Percentiles rank a stretch among this genome's conserved stretches.
Evolutionary conservation across 2,888 invertebrate species (phyloP).

Genomic region (Monopis laevigella): DNA sequence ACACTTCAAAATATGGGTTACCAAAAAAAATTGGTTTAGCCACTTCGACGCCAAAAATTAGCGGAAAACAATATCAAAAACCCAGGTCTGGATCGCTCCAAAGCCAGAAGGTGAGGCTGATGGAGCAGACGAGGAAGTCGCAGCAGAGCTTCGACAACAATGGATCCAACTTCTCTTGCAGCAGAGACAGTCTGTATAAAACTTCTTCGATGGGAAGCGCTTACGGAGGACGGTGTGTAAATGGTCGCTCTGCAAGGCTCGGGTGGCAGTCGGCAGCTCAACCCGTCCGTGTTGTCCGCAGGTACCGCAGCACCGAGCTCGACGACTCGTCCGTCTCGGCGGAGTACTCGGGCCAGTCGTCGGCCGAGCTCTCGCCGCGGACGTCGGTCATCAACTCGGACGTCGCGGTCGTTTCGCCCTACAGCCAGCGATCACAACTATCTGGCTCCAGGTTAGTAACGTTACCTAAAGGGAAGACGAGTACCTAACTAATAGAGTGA

Average conservation of each 20-base stretch:
- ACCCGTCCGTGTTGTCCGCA: background rate
- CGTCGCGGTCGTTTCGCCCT: slow-evolving; percentile 25
- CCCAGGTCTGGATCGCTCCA: slow-evolving; percentile 35
- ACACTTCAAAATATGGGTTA: slow-evolving; percentile 38
- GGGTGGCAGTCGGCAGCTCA: too few species aligned
- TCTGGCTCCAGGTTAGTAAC: slow-evolving; percentile 33
- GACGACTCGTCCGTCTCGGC: slow-evolving; percentile 54
- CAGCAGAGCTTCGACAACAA: slow-evolving; percentile 13
- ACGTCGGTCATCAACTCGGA: slow-evolving; percentile 16
- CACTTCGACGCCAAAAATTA: slow-evolving; percentile 37
- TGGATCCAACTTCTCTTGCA: slow-evolving; percentile 22
- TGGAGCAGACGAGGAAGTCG: slow-evolving; percentile 12
- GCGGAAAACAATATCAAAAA: slow-evolving; percentile 24
- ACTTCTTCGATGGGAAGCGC: slow-evolving; percentile 31
- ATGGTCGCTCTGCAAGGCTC: too few species aligned
- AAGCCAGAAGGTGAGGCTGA: slow-evolving; percentile 18
- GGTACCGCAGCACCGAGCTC: slow-evolving; percentile 26
- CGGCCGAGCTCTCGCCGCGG: slow-evolving; percentile 35
- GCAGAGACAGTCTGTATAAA: slow-evolving; percentile 32
- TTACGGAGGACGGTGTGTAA: background rate
- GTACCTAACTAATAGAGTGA: background rate
- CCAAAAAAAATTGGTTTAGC: slow-evolving; percentile 26
- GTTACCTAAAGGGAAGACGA: background rate
- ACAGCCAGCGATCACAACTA: slow-evolving; percentile 27
- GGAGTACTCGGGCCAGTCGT: slow-evolving; percentile 46